Conservation (phyloP, 2,888 invertebrate genomes). For the Lepidochitona cinerea region DNA sequence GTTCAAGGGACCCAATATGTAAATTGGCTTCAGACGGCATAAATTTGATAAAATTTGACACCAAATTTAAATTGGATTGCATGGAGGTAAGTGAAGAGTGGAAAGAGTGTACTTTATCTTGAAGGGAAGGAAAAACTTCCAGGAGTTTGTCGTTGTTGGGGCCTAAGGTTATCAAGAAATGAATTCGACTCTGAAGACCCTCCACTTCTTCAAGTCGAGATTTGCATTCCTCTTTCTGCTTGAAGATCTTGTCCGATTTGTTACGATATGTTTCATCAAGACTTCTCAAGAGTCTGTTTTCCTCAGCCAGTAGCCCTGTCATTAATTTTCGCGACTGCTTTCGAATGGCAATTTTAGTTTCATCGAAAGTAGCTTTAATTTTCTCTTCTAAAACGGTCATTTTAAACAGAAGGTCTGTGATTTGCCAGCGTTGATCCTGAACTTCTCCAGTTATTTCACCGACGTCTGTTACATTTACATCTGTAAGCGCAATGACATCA, state of each 20-base stretch:
- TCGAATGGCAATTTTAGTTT: slow-evolving; percentile 22
- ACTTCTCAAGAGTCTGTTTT: slow-evolving; percentile 20
- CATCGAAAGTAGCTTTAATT: slow-evolving; percentile 27
- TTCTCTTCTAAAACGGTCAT: slow-evolving; percentile 27
- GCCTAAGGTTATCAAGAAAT: neutral
- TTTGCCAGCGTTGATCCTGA: slow-evolving; percentile 24
- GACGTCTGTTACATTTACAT: neutral
- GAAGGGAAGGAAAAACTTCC: neutral
- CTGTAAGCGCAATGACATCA: slow-evolving; percentile 9
- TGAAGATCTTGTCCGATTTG: slow-evolving; percentile 19
- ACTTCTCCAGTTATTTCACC: slow-evolving; percentile 15
- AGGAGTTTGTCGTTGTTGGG: neutral
- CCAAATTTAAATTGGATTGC: neutral
- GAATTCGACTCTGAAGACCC: neutral
- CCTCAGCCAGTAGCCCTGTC: slow-evolving; percentile 20
- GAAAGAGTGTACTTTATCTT: neutral
- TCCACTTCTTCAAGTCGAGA: slow-evolving; percentile 18
- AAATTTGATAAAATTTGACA: slow-evolving; percentile 12
- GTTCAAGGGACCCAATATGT: slow-evolving; percentile 7
- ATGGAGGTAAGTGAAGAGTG: neutral
- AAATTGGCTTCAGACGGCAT: slow-evolving; percentile 1
- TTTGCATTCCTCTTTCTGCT: slow-evolving; percentile 24
- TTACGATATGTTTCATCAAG: slow-evolving; percentile 21
- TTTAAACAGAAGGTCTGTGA: slow-evolving; percentile 26
- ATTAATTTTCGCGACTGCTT: slow-evolving; percentile 25